Conservation (phyloP, 2,113 vertebrate species). For the Stigmatopora nigra region DNA sequence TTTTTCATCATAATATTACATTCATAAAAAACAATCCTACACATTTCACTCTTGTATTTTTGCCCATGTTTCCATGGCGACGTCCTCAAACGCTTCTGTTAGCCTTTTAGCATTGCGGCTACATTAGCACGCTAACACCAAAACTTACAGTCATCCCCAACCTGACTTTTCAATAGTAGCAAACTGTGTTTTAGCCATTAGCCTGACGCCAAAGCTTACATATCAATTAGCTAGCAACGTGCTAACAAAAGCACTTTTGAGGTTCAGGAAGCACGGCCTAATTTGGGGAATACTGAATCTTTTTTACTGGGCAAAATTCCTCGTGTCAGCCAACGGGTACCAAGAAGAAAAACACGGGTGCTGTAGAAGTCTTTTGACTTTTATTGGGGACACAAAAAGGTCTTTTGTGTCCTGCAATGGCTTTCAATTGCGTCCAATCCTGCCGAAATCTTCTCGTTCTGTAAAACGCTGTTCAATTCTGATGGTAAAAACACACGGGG, state of each 20-base stretch:
- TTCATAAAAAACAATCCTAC: background rate
- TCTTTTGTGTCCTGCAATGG: slow-evolving; percentile 32
- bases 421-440: too few species aligned
- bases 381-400: slow-evolving; percentile 49
- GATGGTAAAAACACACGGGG: background rate
- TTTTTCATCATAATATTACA: background rate
- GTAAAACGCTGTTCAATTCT: background rate
- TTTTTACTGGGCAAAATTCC: slow-evolving; percentile 24
- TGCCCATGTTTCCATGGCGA: too few species aligned
- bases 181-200: background rate
- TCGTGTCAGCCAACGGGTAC: slow-evolving; percentile 35
- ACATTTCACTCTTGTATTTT: too few species aligned
- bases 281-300: slow-evolving; percentile 29
- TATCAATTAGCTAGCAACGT: background rate
- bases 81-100: background rate
- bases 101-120: background rate
- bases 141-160: background rate
- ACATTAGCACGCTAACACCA: background rate
- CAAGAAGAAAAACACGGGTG: slow-evolving; percentile 44
- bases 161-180: background rate
- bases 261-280: background rate
- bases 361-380: slow-evolving; percentile 32
- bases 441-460: background rate
- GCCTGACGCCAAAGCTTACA: background rate
- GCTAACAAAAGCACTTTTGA: background rate